These are phyloP conservation scores for Achatina immaculata DNA, from an alignment of 1,140 invertebrate species.

Conservation along the genomic window DNA sequence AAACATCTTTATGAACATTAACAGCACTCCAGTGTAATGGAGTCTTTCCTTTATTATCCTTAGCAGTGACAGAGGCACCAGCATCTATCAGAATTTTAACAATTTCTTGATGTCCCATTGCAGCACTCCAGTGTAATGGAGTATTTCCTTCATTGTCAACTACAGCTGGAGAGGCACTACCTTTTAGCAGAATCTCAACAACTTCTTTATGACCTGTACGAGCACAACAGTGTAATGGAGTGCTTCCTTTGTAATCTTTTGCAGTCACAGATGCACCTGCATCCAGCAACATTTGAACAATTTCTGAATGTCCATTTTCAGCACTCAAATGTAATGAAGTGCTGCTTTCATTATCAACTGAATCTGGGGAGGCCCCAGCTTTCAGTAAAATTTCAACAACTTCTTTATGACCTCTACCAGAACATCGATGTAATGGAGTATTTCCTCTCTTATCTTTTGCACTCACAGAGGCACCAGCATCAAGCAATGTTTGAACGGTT, in stretches of 20 bases:
- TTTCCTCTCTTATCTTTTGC: background rate
- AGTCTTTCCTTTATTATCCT: background rate
- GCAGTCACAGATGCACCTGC: background rate
- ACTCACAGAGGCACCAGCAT: background rate
- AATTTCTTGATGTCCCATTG: background rate
- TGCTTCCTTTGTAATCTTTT: background rate
- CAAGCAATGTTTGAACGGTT: too few species aligned
- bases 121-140: background rate
- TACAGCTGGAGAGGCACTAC: background rate
- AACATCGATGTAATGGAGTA: background rate
- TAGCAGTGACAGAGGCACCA: background rate
- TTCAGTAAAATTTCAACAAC: background rate
- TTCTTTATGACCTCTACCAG: background rate
- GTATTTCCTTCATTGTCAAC: background rate
- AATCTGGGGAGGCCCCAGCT: background rate
- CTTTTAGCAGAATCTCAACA: background rate
- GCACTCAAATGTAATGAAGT: background rate
- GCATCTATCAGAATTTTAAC: background rate
- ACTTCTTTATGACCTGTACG: background rate
- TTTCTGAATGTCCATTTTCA: background rate
- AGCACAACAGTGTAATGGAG: background rate
- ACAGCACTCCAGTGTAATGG: background rate
- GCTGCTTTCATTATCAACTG: background rate
- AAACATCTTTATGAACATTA: background rate
- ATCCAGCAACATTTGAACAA: background rate